phyloP scores from a whole-genome alignment of 2,797 vertebrate genomes.

The Sebastes taczanowskii region DNA sequence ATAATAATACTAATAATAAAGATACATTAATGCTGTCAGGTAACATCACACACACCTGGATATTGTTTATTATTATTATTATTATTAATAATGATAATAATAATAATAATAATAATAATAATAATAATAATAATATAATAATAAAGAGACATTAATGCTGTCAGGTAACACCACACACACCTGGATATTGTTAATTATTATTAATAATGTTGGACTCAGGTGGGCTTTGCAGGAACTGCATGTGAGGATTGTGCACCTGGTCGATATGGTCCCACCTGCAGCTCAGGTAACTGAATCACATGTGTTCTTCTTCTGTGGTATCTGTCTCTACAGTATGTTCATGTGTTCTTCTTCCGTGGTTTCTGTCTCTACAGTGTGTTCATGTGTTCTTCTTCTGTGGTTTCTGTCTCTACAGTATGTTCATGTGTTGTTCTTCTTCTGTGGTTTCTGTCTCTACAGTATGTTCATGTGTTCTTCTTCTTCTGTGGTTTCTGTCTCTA shows the following conservation, averaged over 20 bases:
- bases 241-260: slow-evolving; percentile 87
- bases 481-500: slow-evolving; percentile 1
- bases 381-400: neutral
- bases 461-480: slow-evolving; percentile 66
- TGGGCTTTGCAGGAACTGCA: slow-evolving; percentile 83
- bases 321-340: neutral
- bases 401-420: slow-evolving; percentile 79
- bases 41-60: no score
- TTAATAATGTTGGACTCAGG: slow-evolving; percentile 29
- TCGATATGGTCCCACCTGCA: slow-evolving; percentile 83
- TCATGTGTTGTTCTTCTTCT: neutral
- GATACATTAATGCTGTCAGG: no score
- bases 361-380: neutral
- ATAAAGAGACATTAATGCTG: no score
- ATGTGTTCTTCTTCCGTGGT: neutral
- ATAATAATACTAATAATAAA: no score
- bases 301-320: neutral
- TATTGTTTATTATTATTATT: no score
- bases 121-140: no score
- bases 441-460: slow-evolving; percentile 67
- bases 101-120: no score
- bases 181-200: no score
- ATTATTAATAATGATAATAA: no score
- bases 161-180: no score
- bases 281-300: slow-evolving; percentile 75